Evolutionary conservation across 2,888 invertebrate species (phyloP).

Genomic region (Megamerina dolium): DNA sequence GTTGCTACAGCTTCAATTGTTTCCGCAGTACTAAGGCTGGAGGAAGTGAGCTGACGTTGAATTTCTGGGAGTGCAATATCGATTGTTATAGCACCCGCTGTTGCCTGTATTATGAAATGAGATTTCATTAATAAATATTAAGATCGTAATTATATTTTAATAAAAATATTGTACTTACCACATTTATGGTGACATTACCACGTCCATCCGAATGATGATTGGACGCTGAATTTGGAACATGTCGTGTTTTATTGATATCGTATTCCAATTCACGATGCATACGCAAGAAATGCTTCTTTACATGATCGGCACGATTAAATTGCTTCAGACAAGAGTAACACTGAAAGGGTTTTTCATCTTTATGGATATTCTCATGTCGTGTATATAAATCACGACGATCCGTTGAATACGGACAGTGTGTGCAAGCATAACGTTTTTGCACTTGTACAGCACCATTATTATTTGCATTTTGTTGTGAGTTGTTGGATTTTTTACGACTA

Average conservation of each 20-base stretch:
- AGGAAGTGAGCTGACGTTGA: constrained; percentile 46
- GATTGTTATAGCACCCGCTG: constrained; percentile 39
- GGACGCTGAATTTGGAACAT: constrained; percentile 42
- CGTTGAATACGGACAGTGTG: constrained; percentile 84
- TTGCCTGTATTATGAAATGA: constrained; percentile 34
- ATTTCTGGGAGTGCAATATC: constrained; percentile 44
- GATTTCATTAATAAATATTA: no score
- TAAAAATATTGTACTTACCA: constrained; percentile 25
- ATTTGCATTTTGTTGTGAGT: constrained; percentile 21
- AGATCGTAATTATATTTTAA: no score
- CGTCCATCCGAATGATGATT: constrained; percentile 31
- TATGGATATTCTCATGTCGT: constrained; percentile 87
- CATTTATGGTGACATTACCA: constrained; percentile 45
- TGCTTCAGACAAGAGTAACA: constrained; percentile 89
- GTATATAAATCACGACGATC: constrained; percentile 86
- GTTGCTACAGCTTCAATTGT: constrained; percentile 49
- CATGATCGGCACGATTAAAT: constrained; percentile 90
- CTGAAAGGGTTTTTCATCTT: constrained; percentile 89
- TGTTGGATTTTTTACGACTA: constrained; percentile 33
- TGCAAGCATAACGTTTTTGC: constrained; percentile 76
- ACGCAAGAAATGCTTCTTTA: constrained; percentile 86
- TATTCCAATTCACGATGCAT: constrained; percentile 89
- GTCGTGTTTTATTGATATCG: constrained; percentile 73
- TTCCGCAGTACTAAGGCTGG: constrained; percentile 47
- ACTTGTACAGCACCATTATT: constrained; percentile 42